Conservation (phyloP, 2,888 invertebrate genomes). For the Liodrosophila aerea region DNA sequence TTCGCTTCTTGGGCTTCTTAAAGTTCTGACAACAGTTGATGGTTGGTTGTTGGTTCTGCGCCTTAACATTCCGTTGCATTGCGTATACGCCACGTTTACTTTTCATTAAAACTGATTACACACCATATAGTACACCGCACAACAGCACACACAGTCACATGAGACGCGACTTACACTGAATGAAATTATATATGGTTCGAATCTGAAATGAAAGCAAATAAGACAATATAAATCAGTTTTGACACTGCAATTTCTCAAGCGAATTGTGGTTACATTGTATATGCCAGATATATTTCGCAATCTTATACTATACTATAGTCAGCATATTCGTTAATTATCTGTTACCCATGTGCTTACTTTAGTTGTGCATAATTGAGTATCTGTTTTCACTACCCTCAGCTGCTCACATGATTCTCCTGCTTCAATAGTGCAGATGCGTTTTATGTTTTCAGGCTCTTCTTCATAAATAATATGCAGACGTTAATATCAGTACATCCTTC, state of each 20-base stretch:
- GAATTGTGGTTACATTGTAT: constrained; percentile 8
- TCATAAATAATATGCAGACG: constrained; percentile 43
- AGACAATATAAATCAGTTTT: constrained; percentile 28
- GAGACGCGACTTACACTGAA: constrained; percentile 28
- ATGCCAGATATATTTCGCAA: neutral
- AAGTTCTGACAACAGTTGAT: constrained; percentile 12
- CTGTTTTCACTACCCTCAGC: constrained; percentile 10
- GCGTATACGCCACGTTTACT: constrained; percentile 55
- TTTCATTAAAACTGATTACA: constrained; percentile 59
- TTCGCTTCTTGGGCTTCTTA: constrained; percentile 22
- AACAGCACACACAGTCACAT: constrained; percentile 13
- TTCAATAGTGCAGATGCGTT: constrained; percentile 37
- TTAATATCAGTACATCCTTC: constrained; percentile 61
- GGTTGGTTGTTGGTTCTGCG: constrained; percentile 9
- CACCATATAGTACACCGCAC: constrained; percentile 13
- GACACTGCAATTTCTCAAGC: constrained; percentile 7
- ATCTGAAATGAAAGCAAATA: constrained; percentile 22
- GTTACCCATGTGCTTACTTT: constrained; percentile 1
- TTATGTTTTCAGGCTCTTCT: constrained; percentile 15
- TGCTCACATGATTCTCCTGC: constrained; percentile 2
- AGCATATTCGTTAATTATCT: constrained; percentile 15
- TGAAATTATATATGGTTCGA: constrained; percentile 34
- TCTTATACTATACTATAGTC: neutral
- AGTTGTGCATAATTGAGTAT: constrained; percentile 16
- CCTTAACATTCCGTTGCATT: constrained; percentile 35